Conservation (phyloP, 2,888 invertebrate species). For the Apodemia zela region DNA sequence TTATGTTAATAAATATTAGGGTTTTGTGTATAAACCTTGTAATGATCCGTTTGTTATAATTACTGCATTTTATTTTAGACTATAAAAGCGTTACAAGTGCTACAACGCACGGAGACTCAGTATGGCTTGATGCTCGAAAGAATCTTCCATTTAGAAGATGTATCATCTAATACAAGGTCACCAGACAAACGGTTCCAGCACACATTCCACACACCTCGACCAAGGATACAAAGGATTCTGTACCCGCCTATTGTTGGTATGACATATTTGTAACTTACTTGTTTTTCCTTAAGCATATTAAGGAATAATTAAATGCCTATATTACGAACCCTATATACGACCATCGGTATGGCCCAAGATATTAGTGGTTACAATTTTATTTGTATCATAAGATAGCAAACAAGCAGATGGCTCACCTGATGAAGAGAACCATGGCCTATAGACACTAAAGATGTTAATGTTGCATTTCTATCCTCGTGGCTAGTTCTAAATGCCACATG, state of each 20-base stretch:
- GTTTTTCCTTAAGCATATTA: too few species aligned
- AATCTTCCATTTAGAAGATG: conserved; percentile 92
- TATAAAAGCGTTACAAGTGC: conserved; percentile 94
- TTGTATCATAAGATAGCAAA: too few species aligned
- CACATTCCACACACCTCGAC: conserved; percentile 84
- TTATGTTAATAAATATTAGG: conserved; percentile 6
- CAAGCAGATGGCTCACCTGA: too few species aligned
- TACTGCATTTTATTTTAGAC: conserved; percentile 67
- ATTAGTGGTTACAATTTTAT: too few species aligned
- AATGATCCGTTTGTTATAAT: background rate
- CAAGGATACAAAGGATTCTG: conserved; percentile 78
- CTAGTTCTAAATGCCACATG: too few species aligned
- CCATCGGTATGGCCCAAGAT: too few species aligned
- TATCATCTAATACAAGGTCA: conserved; percentile 86
- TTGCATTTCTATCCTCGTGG: too few species aligned
- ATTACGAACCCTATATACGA: too few species aligned
- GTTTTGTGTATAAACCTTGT: background rate
- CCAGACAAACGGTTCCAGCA: conserved; percentile 82
- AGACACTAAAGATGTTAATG: too few species aligned
- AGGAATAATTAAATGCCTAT: too few species aligned
- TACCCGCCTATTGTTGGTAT: conserved; percentile 85
- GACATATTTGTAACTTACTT: conserved; percentile 18
- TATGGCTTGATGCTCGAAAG: conserved; percentile 93
- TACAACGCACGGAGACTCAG: conserved; percentile 95
- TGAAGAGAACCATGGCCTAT: too few species aligned